Evolutionary conservation across 1,140 invertebrate species (phyloP), one percentile per base, ranked within the genome.

Genomic region (Cydia fagiglandana): DNA sequence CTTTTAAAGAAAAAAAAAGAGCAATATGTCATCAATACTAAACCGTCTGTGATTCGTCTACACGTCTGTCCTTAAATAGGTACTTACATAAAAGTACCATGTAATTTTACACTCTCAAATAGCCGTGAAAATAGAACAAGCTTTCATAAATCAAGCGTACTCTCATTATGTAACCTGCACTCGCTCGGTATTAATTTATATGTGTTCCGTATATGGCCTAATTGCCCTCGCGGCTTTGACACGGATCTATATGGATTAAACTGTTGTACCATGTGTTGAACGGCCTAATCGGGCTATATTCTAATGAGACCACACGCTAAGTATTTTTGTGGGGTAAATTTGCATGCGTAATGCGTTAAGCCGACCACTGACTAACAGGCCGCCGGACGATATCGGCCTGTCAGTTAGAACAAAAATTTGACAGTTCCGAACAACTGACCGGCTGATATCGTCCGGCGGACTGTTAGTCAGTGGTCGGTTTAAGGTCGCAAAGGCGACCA

Each of bases 211-310:
- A 70, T 70, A 70, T 41, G 66, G 66, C 12, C 64, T 66, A 66
- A 66, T 30, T 70, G 66, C 66, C 15, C 30, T 2, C 34, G 66
- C 66, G 66, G n/a, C 66, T 38, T 70, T 70, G 66, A 70, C 66
- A 70, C 34, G 66, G 34, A 70, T 41, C 66, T 70, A 70, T 70
- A 70, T 70, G 66, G 66, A 30, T 17, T 41, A 70, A 70, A 34
- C 7, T 34, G 30, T 38, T 45, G 3, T 68, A 34, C 13, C 64
- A 17, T 68, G 24, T 68, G 64, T 70, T 30, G 30, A 41, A 64
- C 30, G 38, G 0, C 66, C 34, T 15, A 70, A 70, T 38, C 34
- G 24, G 38, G 66, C 30, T 12, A 70, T 70, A 70, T 70, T 70
- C 66, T 38, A 70, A 70, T 70, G 30, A 70, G 66, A 70, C n/a